These are phyloP conservation scores for Napeogenes inachia DNA, from an alignment of 2,888 invertebrate genomes.

Conservation along the genomic window DNA sequence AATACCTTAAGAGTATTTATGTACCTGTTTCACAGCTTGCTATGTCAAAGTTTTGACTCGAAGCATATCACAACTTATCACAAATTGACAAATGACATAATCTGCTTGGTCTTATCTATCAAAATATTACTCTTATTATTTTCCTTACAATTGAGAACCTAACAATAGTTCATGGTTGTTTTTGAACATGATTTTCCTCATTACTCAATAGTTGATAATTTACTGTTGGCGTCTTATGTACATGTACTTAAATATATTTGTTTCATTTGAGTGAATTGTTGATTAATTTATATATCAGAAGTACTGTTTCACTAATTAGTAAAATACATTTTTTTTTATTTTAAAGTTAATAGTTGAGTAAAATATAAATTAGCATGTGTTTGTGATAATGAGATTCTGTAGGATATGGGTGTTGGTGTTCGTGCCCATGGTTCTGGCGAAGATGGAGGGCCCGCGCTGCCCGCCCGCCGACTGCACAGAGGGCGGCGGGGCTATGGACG, in stretches of 20 bases:
- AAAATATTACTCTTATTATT: background rate
- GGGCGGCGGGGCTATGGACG: conserved; percentile 18
- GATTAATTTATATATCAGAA: no score
- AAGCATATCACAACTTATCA: no score
- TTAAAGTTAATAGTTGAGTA: no score
- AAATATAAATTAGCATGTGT: conserved; percentile 4
- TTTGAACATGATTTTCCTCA: conserved; percentile 3
- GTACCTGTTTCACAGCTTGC: no score
- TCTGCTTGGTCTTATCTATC: background rate
- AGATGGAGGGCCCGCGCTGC: conserved; percentile 22
- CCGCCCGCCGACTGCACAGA: conserved; percentile 27
- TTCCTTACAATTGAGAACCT: background rate
- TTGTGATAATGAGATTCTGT: conserved; percentile 3
- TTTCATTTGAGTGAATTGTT: no score
- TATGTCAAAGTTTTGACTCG: no score
- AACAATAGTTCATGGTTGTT: background rate
- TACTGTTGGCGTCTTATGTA: background rate
- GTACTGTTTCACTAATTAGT: no score
- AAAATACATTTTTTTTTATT: no score
- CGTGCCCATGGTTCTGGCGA: background rate
- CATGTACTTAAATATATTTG: background rate
- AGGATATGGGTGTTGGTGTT: conserved; percentile 10
- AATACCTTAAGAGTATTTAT: no score
- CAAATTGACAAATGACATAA: background rate
- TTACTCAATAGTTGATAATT: conserved; percentile 5